phyloP scores from a whole-genome alignment of 2,113 vertebrate species.

The Aegotheles bennettii region DNA sequence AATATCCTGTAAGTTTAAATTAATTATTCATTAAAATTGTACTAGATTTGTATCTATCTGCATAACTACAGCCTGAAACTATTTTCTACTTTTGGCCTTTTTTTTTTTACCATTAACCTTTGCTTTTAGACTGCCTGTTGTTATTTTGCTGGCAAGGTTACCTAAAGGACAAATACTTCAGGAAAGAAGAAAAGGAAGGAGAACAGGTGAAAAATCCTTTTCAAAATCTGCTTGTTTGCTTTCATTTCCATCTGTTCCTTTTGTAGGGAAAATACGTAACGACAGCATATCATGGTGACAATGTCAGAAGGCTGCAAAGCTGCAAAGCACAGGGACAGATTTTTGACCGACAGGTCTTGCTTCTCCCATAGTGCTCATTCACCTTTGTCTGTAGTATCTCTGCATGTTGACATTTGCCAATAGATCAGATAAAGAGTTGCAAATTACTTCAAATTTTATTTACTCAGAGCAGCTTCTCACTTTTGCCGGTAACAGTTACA shows the following conservation, averaged over 20 bases:
- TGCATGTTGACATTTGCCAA: not conserved
- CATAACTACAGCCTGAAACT: too few relatives aligned
- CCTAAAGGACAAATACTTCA: not conserved
- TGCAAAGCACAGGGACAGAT: not conserved
- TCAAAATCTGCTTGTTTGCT: not conserved
- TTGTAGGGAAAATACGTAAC: not conserved
- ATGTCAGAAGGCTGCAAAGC: not conserved
- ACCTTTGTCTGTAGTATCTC: not conserved
- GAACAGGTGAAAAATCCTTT: not conserved
- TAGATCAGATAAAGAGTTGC: not conserved
- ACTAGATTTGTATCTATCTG: not conserved
- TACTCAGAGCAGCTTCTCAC: not conserved
- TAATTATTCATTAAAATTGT: not conserved
- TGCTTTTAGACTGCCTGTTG: slow-evolving; percentile 2
- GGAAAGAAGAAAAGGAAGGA: not conserved
- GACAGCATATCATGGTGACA: not conserved
- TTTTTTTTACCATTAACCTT: not conserved
- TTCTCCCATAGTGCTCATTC: not conserved
- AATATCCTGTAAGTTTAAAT: not conserved
- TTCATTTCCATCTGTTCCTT: not conserved
- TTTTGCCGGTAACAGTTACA: not conserved
- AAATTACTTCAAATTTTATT: slow-evolving; percentile 9
- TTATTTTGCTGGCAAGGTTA: not conserved
- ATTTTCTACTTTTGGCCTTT: not conserved
- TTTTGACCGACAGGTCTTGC: not conserved